Percentiles rank a stretch among this genome's conserved stretches.
phyloP scores from a whole-genome alignment of 2,888 invertebrate species.

The Zygothrica quintamaculata region DNA sequence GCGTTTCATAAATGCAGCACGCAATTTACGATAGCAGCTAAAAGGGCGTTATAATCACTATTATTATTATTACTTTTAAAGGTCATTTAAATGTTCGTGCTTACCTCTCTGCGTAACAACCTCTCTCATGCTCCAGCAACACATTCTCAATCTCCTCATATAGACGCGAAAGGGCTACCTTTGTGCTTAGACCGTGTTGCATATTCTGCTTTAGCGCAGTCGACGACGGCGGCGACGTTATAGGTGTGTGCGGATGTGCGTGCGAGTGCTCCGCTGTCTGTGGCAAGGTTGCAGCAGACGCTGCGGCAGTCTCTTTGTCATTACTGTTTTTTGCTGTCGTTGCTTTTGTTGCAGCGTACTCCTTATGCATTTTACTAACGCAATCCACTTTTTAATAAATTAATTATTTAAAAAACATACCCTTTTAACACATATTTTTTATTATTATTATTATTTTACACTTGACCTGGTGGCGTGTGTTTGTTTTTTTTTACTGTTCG shows the following conservation, averaged over 20 bases:
- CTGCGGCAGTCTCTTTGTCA: constrained; percentile 34
- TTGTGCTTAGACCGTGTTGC: constrained; percentile 84
- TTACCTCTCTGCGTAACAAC: constrained; percentile 86
- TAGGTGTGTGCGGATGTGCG: constrained; percentile 3
- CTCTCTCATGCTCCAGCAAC: constrained; percentile 87
- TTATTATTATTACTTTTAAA: constrained; percentile 22
- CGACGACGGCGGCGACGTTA: constrained; percentile 14
- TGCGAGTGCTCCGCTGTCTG: constrained; percentile 17
- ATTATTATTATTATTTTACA: constrained; percentile 20
- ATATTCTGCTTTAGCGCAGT: constrained; percentile 33
- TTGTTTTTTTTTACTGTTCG: constrained; percentile 55
- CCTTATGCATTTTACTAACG: constrained; percentile 28
- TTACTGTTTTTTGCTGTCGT: constrained; percentile 31
- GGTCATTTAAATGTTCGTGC: constrained; percentile 30
- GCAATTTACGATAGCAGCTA: constrained; percentile 80
- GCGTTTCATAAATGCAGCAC: constrained; percentile 82
- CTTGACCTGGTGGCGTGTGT: constrained; percentile 23
- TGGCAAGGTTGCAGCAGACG: constrained; percentile 34
- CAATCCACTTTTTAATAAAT: constrained; percentile 10
- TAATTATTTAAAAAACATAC: constrained; percentile 15
- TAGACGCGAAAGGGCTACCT: constrained; percentile 88
- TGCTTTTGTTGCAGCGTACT: constrained; percentile 15
- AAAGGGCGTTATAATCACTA: constrained; percentile 53
- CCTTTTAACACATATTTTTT: constrained; percentile 34
- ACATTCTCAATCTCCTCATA: constrained; percentile 89